Evolutionary conservation across 2,113 vertebrate species (phyloP).

Genomic region (Bombycilla garrulus): DNA sequence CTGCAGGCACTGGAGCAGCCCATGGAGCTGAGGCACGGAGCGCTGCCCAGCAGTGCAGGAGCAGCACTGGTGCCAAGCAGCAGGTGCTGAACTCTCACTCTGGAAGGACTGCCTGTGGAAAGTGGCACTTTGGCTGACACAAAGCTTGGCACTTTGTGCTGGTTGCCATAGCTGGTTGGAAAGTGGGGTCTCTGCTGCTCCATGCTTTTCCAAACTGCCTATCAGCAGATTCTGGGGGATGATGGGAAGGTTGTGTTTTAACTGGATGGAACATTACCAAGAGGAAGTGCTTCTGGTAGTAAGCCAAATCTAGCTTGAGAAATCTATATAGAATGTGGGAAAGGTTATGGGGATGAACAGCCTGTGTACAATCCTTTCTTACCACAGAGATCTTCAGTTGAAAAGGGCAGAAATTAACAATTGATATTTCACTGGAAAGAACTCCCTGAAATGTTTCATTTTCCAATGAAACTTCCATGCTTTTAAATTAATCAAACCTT

Average conservation of each 20-base stretch:
- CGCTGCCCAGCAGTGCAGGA: background rate
- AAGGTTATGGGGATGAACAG: background rate
- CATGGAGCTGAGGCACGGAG: background rate
- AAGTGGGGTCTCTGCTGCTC: background rate
- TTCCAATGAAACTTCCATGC: background rate
- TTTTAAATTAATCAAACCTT: background rate
- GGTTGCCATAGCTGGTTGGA: accelerated
- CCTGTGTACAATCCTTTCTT: background rate
- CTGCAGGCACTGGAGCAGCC: background rate
- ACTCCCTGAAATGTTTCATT: background rate
- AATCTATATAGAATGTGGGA: background rate
- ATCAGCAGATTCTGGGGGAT: background rate
- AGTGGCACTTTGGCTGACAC: background rate
- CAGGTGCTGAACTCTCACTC: background rate
- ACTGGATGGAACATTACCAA: background rate
- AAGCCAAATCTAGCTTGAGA: background rate
- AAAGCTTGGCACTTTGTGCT: accelerated
- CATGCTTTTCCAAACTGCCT: background rate
- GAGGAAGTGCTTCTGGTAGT: background rate
- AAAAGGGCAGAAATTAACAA: background rate
- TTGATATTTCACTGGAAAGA: background rate
- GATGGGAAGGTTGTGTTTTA: background rate
- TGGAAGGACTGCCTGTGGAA: background rate
- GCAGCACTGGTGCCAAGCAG: background rate
- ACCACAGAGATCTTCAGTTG: background rate